Evolutionary conservation across 2,113 vertebrate species (phyloP), one percentile per base, ranked within the genome.

Genomic region (Prunella himalayana): DNA sequence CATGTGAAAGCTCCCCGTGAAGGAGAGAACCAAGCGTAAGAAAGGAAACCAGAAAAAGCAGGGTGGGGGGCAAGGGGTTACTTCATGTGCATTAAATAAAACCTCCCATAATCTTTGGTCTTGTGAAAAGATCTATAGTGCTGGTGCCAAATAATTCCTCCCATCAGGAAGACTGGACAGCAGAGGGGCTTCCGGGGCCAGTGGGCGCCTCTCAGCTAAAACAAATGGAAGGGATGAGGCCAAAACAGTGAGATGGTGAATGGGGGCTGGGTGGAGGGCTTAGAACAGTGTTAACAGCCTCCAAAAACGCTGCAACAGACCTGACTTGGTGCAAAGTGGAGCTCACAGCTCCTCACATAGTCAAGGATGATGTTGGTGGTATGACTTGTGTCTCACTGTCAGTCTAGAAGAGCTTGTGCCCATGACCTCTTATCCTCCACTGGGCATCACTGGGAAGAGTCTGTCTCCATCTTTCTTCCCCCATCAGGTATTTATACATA

Each of bases 71-170:
- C 7, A 11, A 77, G 35, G n/a, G 51, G 64, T 92, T 93, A 84
- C 76, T 91, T 88, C 60, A 59, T 81, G 41, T 81, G 69, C 76
- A 76, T 82, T 88, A 95, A 94, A 95, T 84, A 75, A 93, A 94
- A 82, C 30, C 45, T 92, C 39, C 59, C 39, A 54, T 92, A 70
- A 76, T 91, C 80, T 78, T 88, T 15, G 35, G 72, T 93, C 50
- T 80, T 11, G 1, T 76, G 57, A 80, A 88, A 93, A 80, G 53
- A 82, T 86, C 51, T 78, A 17, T 47, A 84, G 47, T 25, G 15
- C 33, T 88, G 27, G 24, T 88, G 91, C 76, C 60, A 95, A 88
- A 84, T 86, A 88, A 90, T 49, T 75, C 51, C 51, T 90, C 2
- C 3, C 35, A 57, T n/a, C 65, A 60, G 63, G 68, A 90, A 63